These are phyloP conservation scores for Vipera ursinii DNA, from an alignment of 2,797 vertebrate genomes.

Conservation along the genomic window DNA sequence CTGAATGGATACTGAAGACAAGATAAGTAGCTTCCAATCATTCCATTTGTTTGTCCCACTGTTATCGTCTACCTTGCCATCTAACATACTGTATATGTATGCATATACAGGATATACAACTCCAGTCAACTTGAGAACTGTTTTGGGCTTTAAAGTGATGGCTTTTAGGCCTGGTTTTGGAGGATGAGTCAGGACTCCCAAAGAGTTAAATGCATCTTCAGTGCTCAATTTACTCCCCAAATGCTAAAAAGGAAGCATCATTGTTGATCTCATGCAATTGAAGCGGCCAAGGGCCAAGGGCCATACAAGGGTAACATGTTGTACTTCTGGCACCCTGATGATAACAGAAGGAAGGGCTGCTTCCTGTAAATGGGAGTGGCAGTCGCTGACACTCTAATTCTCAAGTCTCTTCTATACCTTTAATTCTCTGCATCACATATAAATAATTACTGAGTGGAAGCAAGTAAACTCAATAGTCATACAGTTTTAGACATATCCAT, in stretches of 20 bases:
- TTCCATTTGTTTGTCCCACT: neutral
- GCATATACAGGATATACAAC: neutral
- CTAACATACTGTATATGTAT: neutral
- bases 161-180: neutral
- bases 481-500: neutral
- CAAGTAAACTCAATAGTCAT: neutral
- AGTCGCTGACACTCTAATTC: neutral
- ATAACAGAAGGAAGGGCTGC: neutral
- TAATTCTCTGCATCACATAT: neutral
- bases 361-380: neutral
- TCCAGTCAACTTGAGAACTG: neutral
- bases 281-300: neutral
- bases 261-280: neutral
- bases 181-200: neutral
- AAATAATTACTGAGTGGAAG: neutral
- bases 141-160: neutral
- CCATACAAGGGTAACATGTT: neutral
- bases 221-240: neutral
- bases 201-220: neutral
- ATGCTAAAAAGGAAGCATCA: neutral
- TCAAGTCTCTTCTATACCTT: neutral
- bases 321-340: neutral
- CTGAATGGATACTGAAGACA: fast-evolving
- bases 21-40: neutral
- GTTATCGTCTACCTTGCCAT: neutral